Percentiles rank a stretch among this genome's conserved stretches.
Conservation (phyloP, 2,113 vertebrate species). For the Muscicapa adusta region DNA sequence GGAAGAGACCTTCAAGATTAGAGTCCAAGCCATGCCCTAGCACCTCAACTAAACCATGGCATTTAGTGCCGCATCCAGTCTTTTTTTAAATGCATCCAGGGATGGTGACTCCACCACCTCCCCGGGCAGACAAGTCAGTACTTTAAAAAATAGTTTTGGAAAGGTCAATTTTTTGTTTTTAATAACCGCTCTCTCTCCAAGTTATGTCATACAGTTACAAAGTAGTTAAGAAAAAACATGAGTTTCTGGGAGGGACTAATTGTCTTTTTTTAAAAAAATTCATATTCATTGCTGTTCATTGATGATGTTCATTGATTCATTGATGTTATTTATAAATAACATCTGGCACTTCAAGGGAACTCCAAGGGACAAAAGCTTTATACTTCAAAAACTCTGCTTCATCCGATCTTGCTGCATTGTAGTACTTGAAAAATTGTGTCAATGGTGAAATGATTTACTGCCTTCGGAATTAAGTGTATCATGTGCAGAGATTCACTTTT, state of each 20-base stretch:
- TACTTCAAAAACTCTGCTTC: constrained; percentile 29
- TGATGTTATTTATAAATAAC: constrained; percentile 56
- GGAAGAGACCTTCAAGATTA: not conserved
- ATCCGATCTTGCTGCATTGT: not conserved
- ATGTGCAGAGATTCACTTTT: not conserved
- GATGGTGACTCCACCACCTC: not conserved
- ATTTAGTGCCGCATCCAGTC: not conserved
- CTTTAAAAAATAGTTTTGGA: constrained; percentile 50
- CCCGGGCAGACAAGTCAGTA: not conserved
- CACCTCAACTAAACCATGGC: not conserved
- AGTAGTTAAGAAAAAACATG: constrained; percentile 72
- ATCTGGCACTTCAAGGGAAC: constrained; percentile 68
- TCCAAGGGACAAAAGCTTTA: constrained; percentile 43
- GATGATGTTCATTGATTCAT: no score
- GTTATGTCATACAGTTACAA: constrained; percentile 80
- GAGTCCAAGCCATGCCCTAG: not conserved
- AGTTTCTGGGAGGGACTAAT: constrained; percentile 58
- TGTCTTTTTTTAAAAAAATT: constrained; percentile 42
- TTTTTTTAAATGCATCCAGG: not conserved
- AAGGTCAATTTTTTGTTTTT: constrained; percentile 77
- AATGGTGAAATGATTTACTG: not conserved
- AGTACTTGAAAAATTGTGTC: not conserved
- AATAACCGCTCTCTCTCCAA: constrained; percentile 75
- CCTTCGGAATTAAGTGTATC: not conserved
- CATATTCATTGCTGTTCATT: constrained; percentile 29